Base-by-base conservation (phyloP, 2,113 vertebrate genomes). In the Catagonus wagneri region DNA sequence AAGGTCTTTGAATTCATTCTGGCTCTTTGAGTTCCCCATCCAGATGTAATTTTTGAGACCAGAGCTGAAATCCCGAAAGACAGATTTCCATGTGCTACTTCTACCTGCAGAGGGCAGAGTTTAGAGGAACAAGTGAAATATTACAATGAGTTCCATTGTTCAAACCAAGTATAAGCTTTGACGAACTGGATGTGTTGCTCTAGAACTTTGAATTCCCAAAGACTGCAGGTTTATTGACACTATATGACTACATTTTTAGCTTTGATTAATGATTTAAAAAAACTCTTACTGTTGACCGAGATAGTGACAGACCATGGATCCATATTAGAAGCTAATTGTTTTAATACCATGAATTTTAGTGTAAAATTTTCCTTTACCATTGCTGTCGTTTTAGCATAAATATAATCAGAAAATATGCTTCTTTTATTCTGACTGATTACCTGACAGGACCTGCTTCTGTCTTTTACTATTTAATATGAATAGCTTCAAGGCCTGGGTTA, bases 381-480 rank as follows among this genome's bases (percentile, higher is more conserved):
- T 78, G 50, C 34, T 88, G 2, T 29, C 69, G 3, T 91, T 90
- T 90, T 63, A 91, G 32, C 50, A 95, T 69, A 85, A 60, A 68
- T 29, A 83, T n/a, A 78, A 87, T 81, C 36, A 89, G 74, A 80
- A 85, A 84, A 52, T 50, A 13, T 3, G 63, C 23, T 32, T 32
- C 3, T 39, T 92, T 76, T 79, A 50, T 76, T 95, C 32, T 75
- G 15, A 94, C 16, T 54, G 69, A 76, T 83, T 71, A 27, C 32
- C 75, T 27, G 39, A 25, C 52, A 83, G 56, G 61, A 89, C 60
- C 58, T 72, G 34, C 15, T 86, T 91, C 20, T 89, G 34, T 83
- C 90, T 89, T 86, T 95, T 65, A 39, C 61, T 83, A n/a, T 94
- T 95, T 93, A 83, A 66, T 50, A 50, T 19, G 54, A 80, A 74